A percentile compares a stretch with the other conserved stretches of the same genome.
These are phyloP conservation scores for Noctua janthe DNA, from an alignment of 2,888 invertebrate genomes.

Conservation along the genomic window DNA sequence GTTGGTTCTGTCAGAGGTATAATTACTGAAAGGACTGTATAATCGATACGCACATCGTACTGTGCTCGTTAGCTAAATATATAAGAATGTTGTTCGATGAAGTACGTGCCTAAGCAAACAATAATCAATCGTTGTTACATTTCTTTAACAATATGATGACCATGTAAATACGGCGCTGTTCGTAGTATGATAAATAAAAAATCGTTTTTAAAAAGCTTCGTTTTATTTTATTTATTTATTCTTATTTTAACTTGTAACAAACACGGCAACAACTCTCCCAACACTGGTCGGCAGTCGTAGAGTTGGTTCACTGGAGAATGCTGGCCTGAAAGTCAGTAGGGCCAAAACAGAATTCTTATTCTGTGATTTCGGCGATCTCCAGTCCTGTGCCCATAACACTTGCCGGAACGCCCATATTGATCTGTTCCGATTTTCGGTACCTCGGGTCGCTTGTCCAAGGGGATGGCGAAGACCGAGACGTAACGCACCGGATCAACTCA, in stretches of 20 bases:
- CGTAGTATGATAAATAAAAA: conserved; percentile 89
- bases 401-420: no score
- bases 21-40: not conserved
- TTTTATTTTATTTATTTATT: conserved; percentile 81
- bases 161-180: conserved; percentile 90
- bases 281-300: not conserved
- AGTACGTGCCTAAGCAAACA: conserved; percentile 88
- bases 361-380: no score
- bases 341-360: no score
- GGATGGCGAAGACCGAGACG: no score
- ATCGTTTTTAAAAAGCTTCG: conserved; percentile 83
- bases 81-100: conserved; percentile 83
- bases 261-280: not conserved
- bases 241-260: conserved; percentile 1
- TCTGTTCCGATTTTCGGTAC: no score
- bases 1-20: conserved; percentile 9
- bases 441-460: no score
- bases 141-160: conserved; percentile 90
- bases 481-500: no score
- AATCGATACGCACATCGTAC: conserved; percentile 56
- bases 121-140: conserved; percentile 88
- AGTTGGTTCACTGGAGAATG: not conserved
- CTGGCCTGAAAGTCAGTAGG: no score
- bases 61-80: conserved; percentile 73
- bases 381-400: no score